Evolutionary conservation across 2,113 vertebrate species (phyloP), one percentile per base, ranked within the genome.

Genomic region (Onychostruthus taczanowskii): DNA sequence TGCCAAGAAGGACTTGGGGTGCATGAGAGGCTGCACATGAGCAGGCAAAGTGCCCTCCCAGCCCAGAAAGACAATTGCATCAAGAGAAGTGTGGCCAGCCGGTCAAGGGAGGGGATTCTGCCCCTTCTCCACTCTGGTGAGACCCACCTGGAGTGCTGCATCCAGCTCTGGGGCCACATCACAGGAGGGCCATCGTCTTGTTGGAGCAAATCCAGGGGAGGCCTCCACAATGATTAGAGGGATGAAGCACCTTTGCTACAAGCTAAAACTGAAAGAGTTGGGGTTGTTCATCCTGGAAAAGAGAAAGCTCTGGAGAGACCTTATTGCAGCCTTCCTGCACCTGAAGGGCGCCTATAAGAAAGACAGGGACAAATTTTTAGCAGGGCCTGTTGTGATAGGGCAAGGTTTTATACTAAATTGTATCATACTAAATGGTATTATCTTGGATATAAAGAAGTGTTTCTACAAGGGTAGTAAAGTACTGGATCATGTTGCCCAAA

Each of bases 111-210:
- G 21, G 31, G 26, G 11, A 43, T 64, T 35, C 58, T 64, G 35
- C 11, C 41, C 20, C 64, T 63, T 6, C 26, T 35, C 26, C 31
- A 10, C 7, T 35, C 26, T 43, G 31, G 43, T 26, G 58, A 64
- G 9, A 64, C 21, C 41, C 58, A 72, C 35, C 67, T 72, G 67
- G 17, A 80, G 30, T 35, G 17, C 75, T 88, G 76, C 75, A 49
- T 49, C 58, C 66, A 72, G 35, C 11, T 43, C 43, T 72, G 50
- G 35, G 35, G 4, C 19, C 30, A 16, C 43, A 39, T 18, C 55
- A 6, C 10, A 78, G 55, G 39, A 69, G 22, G 84, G 55, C 53
- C 46, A 33, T 3, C 0, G 0, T 2, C 8, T 35, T 56, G 11
- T 11, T 31, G 26, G 30, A 72, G 31, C 0, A 1, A 56, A 35